phyloP scores from a whole-genome alignment of 1,140 invertebrate species.

The Macrocentrus cingulum region DNA sequence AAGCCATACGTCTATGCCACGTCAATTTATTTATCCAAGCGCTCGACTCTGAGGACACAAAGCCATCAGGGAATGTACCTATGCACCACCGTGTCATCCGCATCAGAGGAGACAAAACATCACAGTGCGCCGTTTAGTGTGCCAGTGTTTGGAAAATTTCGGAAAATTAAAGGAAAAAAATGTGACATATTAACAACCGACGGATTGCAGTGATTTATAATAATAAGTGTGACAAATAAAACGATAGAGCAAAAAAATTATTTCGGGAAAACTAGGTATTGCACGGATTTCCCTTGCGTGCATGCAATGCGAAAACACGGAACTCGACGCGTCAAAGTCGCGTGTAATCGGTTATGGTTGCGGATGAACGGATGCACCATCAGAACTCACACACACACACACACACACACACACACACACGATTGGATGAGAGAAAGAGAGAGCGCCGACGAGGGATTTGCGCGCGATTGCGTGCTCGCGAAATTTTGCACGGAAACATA shows the following conservation, averaged over 20 bases:
- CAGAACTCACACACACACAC: too few relatives aligned
- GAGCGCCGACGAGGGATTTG: not conserved
- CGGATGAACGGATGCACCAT: constrained; percentile 7
- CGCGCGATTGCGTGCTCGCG: constrained; percentile 18
- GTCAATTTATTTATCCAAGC: constrained; percentile 17
- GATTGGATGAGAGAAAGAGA: constrained; percentile 4
- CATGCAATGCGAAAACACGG: constrained; percentile 1
- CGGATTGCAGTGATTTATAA: constrained; percentile 19
- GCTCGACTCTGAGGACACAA: too few relatives aligned
- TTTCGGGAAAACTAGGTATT: not conserved
- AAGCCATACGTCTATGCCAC: constrained; percentile 20
- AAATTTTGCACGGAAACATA: constrained; percentile 22
- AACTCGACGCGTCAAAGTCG: constrained; percentile 19
- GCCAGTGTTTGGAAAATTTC: too few relatives aligned
- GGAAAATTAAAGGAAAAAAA: too few relatives aligned
- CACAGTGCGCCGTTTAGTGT: too few relatives aligned
- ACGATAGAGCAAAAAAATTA: not conserved
- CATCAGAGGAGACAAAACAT: too few relatives aligned
- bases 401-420: too few relatives aligned
- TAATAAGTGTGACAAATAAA: constrained; percentile 2
- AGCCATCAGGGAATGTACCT: too few relatives aligned
- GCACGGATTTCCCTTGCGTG: constrained; percentile 6
- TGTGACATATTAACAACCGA: constrained; percentile 11
- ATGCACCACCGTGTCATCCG: too few relatives aligned
- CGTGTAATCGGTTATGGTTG: constrained; percentile 22